These are phyloP conservation scores for Aricia artaxerxes DNA, from an alignment of 2,888 invertebrate genomes.

Conservation along the genomic window DNA sequence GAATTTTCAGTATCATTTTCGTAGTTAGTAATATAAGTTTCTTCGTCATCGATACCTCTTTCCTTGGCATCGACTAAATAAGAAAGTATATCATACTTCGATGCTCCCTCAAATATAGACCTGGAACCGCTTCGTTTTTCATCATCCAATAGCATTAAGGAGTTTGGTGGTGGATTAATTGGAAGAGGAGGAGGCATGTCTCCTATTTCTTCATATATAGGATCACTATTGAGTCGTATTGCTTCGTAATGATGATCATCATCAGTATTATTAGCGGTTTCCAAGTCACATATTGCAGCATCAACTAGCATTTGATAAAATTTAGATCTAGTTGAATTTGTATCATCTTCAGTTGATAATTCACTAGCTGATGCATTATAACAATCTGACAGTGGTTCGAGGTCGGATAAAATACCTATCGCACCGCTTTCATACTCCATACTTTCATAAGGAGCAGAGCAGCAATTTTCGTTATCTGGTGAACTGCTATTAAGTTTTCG, in stretches of 20 bases:
- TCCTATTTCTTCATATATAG: slow-evolving; percentile 88
- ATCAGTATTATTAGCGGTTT: slow-evolving; percentile 81
- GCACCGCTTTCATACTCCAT: slow-evolving; percentile 85
- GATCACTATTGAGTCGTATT: slow-evolving; percentile 84
- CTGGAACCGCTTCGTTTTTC: slow-evolving; percentile 85
- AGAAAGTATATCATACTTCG: slow-evolving; percentile 93
- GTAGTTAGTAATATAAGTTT: slow-evolving; percentile 84
- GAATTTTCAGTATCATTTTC: slow-evolving; percentile 76
- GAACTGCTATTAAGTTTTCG: slow-evolving; percentile 50
- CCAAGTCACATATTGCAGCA: slow-evolving; percentile 84
- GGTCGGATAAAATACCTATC: slow-evolving; percentile 75
- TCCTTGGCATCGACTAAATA: slow-evolving; percentile 94
- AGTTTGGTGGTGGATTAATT: slow-evolving; percentile 86
- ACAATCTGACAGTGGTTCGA: slow-evolving; percentile 84
- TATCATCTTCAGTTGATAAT: slow-evolving; percentile 83
- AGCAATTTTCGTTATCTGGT: slow-evolving; percentile 75
- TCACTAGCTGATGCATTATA: slow-evolving; percentile 86
- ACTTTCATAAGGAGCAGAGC: slow-evolving; percentile 87
- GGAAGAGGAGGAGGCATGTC: slow-evolving; percentile 90
- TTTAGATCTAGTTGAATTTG: slow-evolving; percentile 83
- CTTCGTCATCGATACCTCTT: slow-evolving; percentile 85
- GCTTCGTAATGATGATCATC: slow-evolving; percentile 88
- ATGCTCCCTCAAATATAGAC: slow-evolving; percentile 89
- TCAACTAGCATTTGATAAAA: slow-evolving; percentile 88
- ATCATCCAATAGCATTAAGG: slow-evolving; percentile 84